A percentile compares a stretch with the other conserved stretches of the same genome.
These are phyloP conservation scores for Leptodactylus fuscus DNA, from an alignment of 2,113 vertebrate genomes.

Conservation along the genomic window DNA sequence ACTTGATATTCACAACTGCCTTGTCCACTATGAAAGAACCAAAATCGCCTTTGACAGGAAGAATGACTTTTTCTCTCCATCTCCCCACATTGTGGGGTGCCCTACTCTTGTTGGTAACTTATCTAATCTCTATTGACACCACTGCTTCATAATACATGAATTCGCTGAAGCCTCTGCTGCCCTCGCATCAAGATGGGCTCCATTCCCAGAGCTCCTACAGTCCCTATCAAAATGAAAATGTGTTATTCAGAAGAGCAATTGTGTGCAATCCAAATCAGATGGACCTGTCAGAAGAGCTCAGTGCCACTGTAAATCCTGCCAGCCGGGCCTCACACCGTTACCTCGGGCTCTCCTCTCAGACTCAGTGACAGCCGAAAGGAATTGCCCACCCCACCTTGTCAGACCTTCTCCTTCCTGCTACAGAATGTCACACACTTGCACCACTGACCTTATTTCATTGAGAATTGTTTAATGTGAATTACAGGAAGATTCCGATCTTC, in stretches of 20 bases:
- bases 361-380: conserved; percentile 1
- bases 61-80: conserved; percentile 6
- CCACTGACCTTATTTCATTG: conserved; percentile 17
- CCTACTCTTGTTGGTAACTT: not conserved
- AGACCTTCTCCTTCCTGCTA: not conserved
- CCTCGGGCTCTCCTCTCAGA: conserved; percentile 5
- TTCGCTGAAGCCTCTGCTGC: not conserved
- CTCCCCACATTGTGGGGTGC: not conserved
- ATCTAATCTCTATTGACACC: conserved; percentile 22
- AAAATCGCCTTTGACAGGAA: conserved; percentile 9
- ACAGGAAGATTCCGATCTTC: conserved; percentile 15
- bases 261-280: conserved; percentile 52
- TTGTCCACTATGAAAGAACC: not conserved
- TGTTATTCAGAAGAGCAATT: conserved; percentile 54
- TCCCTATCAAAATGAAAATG: conserved; percentile 35
- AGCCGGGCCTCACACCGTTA: not conserved
- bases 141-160: conserved; percentile 33
- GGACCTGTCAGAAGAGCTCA: conserved; percentile 26
- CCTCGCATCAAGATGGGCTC: not conserved
- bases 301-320: conserved; percentile 10
- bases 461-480: conserved; percentile 35
- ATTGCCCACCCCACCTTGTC: not conserved
- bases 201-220: conserved; percentile 14
- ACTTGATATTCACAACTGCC: conserved; percentile 24
- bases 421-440: conserved; percentile 1